These are phyloP conservation scores for Euglossa dilemma DNA, from an alignment of 1,140 invertebrate genomes.

Conservation along the genomic window DNA sequence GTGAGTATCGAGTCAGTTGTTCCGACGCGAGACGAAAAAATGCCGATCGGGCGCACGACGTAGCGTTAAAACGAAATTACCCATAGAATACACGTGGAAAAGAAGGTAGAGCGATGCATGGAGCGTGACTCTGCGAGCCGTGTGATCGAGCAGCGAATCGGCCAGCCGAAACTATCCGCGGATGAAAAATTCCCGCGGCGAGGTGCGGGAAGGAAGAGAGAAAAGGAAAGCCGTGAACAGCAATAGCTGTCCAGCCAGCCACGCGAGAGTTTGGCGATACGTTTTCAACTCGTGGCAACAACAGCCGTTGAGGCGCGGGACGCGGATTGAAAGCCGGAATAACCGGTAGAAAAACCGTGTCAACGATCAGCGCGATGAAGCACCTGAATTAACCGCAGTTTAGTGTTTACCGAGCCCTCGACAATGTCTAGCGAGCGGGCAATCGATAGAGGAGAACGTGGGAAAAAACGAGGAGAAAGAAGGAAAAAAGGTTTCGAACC, in stretches of 20 bases:
- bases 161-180: neutral
- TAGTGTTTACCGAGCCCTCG: slow-evolving; percentile 45
- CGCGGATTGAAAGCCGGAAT: neutral
- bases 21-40: too few species aligned
- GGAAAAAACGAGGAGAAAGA: neutral
- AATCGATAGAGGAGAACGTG: slow-evolving; percentile 29
- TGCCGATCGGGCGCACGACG: too few species aligned
- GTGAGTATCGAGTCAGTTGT: too few species aligned
- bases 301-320: too few species aligned
- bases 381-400: slow-evolving; percentile 35
- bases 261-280: neutral
- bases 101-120: too few species aligned
- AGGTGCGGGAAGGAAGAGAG: too few species aligned
- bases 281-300: neutral
- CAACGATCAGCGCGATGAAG: slow-evolving; percentile 35
- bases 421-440: slow-evolving; percentile 31
- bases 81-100: neutral
- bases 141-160: neutral
- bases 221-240: neutral
- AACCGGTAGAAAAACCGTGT: slow-evolving; percentile 38
- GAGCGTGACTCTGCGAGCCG: neutral
- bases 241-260: neutral
- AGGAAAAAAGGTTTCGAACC: slow-evolving; percentile 19
- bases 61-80: too few species aligned
- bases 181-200: neutral